phyloP scores from a whole-genome alignment of 92 coral and sea anemone genomes.

The Epizoanthus stellaris region DNA sequence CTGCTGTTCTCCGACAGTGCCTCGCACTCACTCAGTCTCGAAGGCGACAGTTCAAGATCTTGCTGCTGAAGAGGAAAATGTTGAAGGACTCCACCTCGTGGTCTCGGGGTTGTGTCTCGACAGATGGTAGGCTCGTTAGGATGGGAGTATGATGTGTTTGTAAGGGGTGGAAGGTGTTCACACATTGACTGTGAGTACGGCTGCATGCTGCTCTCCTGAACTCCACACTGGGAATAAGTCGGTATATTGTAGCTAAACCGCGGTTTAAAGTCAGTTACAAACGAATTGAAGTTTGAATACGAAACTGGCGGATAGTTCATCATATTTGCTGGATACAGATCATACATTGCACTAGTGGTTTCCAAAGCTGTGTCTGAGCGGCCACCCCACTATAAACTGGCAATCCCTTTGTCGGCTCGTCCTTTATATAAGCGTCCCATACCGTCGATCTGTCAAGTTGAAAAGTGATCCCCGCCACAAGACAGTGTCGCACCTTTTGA shows the following conservation, averaged over 20 bases:
- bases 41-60: constrained; percentile 36
- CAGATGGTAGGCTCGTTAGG: background rate
- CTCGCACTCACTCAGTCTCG: constrained; percentile 24
- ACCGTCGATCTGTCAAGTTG: constrained; percentile 58
- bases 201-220: constrained; percentile 19
- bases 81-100: constrained; percentile 10
- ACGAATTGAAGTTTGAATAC: constrained; percentile 50
- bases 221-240: constrained; percentile 31
- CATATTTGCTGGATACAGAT: constrained; percentile 73
- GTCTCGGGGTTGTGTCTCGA: constrained; percentile 4
- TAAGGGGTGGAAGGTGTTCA: constrained; percentile 30
- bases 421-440: constrained; percentile 66
- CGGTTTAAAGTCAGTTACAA: constrained; percentile 23
- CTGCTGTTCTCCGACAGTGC: constrained; percentile 44
- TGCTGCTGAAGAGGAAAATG: constrained; percentile 23
- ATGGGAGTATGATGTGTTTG: constrained; percentile 11
- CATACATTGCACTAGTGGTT: constrained; percentile 64
- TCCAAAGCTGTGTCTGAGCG: background rate
- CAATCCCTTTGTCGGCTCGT: constrained; percentile 53
- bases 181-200: constrained; percentile 12
- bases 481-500: constrained; percentile 70
- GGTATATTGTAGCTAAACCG: constrained; percentile 36
- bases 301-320: constrained; percentile 47
- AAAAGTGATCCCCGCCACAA: constrained; percentile 47
- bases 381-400: constrained; percentile 17